Conservation (phyloP, 2,888 invertebrate species). For the Ptychoptera contaminata region DNA sequence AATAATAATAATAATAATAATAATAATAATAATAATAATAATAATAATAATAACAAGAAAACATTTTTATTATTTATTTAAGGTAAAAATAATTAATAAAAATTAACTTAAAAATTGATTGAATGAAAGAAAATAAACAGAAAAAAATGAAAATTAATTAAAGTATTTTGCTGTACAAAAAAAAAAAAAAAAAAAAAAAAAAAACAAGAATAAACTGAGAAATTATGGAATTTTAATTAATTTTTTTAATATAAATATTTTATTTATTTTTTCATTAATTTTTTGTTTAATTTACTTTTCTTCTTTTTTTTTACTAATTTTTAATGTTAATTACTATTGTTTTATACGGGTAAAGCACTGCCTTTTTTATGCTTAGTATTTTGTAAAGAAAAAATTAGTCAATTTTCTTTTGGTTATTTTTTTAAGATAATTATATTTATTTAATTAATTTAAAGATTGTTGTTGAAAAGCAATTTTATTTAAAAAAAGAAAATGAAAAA, state of each 20-base stretch:
- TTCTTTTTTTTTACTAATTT: not conserved
- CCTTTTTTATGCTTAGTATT: not conserved
- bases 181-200: conserved; percentile 4
- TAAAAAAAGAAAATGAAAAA: too few species aligned
- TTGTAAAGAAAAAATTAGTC: conserved; percentile 8
- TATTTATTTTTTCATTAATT: conserved; percentile 3
- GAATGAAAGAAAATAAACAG: too few species aligned
- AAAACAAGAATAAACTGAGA: conserved; percentile 7
- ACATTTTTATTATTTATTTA: too few species aligned
- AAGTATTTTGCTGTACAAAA: conserved; percentile 2
- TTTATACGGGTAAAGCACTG: conserved; percentile 3
- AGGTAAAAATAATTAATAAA: too few species aligned
- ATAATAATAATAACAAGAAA: too few species aligned
- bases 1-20: conserved; percentile 1
- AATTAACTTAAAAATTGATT: too few species aligned
- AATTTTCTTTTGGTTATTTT: not conserved
- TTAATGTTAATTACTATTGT: too few species aligned
- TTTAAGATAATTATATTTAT: conserved; percentile 4
- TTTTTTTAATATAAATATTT: conserved; percentile 4
- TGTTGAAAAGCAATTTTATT: too few species aligned
- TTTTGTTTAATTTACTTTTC: conserved; percentile 4
- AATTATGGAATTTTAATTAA: too few species aligned
- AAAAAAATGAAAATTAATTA: too few species aligned
- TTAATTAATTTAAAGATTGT: too few species aligned
- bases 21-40: not conserved